Conservation (phyloP, 2,888 invertebrate genomes). For the Pyrrhia umbra region DNA sequence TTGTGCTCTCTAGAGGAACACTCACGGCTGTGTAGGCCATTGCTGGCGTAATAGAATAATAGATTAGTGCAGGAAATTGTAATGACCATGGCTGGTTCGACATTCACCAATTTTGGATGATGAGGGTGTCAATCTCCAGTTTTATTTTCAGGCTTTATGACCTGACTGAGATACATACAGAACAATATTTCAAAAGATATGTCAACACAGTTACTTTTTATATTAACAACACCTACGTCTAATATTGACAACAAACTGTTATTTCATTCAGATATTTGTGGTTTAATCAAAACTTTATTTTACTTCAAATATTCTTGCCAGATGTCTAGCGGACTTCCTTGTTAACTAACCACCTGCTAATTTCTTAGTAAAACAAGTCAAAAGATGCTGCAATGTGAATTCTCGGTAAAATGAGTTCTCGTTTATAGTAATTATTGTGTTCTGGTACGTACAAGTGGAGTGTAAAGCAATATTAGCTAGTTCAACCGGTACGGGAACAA, state of each 20-base stretch:
- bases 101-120: slow-evolving; percentile 51
- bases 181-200: too few species aligned
- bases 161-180: too few species aligned
- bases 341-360: not conserved
- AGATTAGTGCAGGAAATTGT: slow-evolving; percentile 54
- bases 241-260: too few species aligned
- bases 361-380: not conserved
- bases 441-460: slow-evolving; percentile 14
- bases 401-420: not conserved
- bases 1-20: slow-evolving; percentile 54
- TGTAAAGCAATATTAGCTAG: slow-evolving; percentile 11
- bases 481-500: slow-evolving; percentile 10
- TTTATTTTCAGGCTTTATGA: slow-evolving; percentile 2
- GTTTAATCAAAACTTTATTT: too few species aligned
- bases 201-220: too few species aligned
- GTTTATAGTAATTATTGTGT: not conserved
- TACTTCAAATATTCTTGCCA: too few species aligned
- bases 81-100: slow-evolving; percentile 66
- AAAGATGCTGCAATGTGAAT: not conserved
- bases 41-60: slow-evolving; percentile 54
- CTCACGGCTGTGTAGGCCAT: slow-evolving; percentile 47
- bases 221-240: too few species aligned
- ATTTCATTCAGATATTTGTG: too few species aligned
- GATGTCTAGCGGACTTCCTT: too few species aligned
- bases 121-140: not conserved